Conservation (phyloP, 2,797 vertebrate species). For the Aeoliscus strigatus region DNA sequence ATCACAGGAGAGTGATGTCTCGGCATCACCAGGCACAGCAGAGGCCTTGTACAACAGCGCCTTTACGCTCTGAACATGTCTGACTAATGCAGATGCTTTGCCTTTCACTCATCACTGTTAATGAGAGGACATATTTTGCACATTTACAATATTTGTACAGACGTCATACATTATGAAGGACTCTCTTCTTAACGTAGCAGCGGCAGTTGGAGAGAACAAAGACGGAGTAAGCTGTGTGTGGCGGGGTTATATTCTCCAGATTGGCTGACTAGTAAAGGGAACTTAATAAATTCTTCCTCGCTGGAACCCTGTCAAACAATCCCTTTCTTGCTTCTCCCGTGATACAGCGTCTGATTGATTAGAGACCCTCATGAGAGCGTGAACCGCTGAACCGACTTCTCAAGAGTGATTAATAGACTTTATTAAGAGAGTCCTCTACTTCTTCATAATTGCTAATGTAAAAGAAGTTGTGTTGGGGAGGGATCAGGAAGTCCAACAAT, state of each 20-base stretch:
- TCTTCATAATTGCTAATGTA: conserved; percentile 80
- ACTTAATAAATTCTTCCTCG: conserved; percentile 81
- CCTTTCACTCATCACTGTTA: conserved; percentile 71
- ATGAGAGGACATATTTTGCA: conserved; percentile 76
- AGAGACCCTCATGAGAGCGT: conserved; percentile 70
- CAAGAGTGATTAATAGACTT: conserved; percentile 82
- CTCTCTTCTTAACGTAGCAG: conserved; percentile 54
- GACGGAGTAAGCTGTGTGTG: conserved; percentile 39
- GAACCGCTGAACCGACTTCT: conserved; percentile 74
- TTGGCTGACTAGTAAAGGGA: conserved; percentile 63
- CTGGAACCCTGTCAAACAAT: conserved; percentile 80
- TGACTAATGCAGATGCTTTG: conserved; percentile 66
- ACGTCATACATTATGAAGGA: conserved; percentile 60
- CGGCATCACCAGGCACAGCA: conserved; percentile 67
- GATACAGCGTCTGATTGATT: conserved; percentile 76
- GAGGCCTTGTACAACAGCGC: conserved; percentile 71
- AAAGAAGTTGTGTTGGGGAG: conserved; percentile 50
- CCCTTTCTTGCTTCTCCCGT: conserved; percentile 74
- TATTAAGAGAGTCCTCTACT: conserved; percentile 79
- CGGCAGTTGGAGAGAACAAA: conserved; percentile 33
- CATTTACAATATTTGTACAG: conserved; percentile 70
- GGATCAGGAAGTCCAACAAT: conserved; percentile 61
- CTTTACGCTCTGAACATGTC: conserved; percentile 63
- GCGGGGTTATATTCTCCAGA: conserved; percentile 57
- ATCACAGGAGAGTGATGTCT: conserved; percentile 68